Evolutionary conservation across 2,888 invertebrate species (phyloP), one percentile per base, ranked within the genome.

Genomic region (Heteromyza rotundicornis): DNA sequence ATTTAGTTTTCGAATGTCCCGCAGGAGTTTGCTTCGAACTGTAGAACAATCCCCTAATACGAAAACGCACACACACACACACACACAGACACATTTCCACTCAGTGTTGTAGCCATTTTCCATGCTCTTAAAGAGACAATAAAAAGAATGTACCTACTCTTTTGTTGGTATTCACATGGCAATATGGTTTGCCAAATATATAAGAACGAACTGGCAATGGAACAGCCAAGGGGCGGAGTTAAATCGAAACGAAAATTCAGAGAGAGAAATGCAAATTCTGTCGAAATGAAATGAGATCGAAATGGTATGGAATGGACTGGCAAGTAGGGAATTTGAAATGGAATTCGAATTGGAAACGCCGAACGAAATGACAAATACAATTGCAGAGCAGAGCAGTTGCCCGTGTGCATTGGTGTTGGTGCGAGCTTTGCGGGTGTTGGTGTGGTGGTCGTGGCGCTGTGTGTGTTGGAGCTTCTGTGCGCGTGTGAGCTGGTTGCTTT

Each of bases 281-380:
- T n/a, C 68, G 69, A 62, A 72, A 68, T 67, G 63, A 66, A 68
- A 65, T 68, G 70, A 64, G 68, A 66, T 65, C 51, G 64, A 66
- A 71, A 69, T 70, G 71, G 65, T 67, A 62, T 54, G 40, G 53
- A 62, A 47, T 12, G n/a, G n/a, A n/a, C n/a, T 40, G n/a, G 16
- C 2, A 40, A n/a, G 14, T 40, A 7, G 40, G 40, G n/a, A n/a
- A 40, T 7, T 40, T 3, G 40, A 51, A 57, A 49, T 62, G 23
- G 57, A 65, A 69, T 68, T 65, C 66, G 69, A 73, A 69, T 68
- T 68, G 71, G 69, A 66, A 74, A 68, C 68, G 51, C 36, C 70
- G 70, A 55, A 60, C 61, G 67, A 58, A 65, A 58, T 64, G 62
- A 57, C 65, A 69, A 73, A 76, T 73, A 76, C 73, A 66, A 67